Evolutionary conservation across 2,113 vertebrate species (phyloP).

Genomic region (Cyanoramphus novaezelandiae): DNA sequence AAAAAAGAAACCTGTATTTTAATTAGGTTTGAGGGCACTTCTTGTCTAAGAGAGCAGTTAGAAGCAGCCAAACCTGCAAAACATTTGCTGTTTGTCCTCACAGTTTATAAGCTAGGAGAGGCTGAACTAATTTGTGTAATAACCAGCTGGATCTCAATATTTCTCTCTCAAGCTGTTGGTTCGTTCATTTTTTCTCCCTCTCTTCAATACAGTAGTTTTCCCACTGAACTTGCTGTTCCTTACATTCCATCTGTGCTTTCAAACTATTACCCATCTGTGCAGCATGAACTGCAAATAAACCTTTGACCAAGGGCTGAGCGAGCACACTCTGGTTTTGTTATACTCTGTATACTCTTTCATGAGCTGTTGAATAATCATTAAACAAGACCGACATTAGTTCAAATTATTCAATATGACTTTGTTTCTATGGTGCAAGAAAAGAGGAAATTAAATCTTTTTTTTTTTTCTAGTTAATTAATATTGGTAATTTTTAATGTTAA

Average conservation of each 20-base stretch:
- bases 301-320: background rate
- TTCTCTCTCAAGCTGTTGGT: conserved; percentile 50
- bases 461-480: background rate
- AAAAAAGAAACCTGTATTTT: background rate
- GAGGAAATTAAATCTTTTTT: background rate
- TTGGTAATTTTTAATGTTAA: background rate
- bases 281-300: conserved; percentile 58
- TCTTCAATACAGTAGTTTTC: conserved; percentile 40
- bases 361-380: conserved; percentile 1
- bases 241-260: conserved; percentile 68
- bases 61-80: conserved; percentile 11
- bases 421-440: background rate
- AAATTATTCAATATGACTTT: background rate
- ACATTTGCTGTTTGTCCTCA: conserved; percentile 20
- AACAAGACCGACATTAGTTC: background rate
- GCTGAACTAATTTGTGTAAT: conserved; percentile 39
- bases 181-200: background rate
- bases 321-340: background rate
- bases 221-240: conserved; percentile 62
- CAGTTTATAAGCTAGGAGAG: conserved; percentile 11
- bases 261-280: conserved; percentile 70
- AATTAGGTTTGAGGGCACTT: background rate
- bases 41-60: background rate
- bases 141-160: conserved; percentile 58
- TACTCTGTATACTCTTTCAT: background rate